Percentiles rank a stretch among this genome's conserved stretches.
phyloP scores from a whole-genome alignment of 92 coral and sea anemone genomes.

The Epizoanthus rinbou region DNA sequence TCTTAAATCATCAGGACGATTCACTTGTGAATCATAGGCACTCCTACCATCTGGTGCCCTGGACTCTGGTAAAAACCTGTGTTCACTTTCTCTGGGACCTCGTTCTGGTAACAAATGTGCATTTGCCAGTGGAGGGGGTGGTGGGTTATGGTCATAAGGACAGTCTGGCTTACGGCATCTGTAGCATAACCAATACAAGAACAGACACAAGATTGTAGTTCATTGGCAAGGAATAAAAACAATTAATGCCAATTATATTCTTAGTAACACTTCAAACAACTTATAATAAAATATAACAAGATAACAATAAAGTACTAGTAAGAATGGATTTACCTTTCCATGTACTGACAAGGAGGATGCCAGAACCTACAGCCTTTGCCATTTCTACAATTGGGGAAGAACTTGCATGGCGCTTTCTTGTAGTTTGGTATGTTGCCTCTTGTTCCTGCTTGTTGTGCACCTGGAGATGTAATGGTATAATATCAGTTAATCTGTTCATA shows the following conservation, averaged over 20 bases:
- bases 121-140: slow-evolving; percentile 34
- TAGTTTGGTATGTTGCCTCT: slow-evolving; percentile 10
- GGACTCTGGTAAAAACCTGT: slow-evolving; percentile 2
- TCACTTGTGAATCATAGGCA: no score
- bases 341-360: slow-evolving; percentile 84
- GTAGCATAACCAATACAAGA: slow-evolving; percentile 15
- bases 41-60: background rate
- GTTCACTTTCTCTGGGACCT: slow-evolving; percentile 8
- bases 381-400: slow-evolving; percentile 87
- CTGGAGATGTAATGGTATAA: background rate
- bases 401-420: slow-evolving; percentile 66
- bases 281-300: no score
- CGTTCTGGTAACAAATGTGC: background rate
- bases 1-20: no score
- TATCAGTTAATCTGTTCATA: no score
- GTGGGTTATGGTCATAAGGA: slow-evolving; percentile 65
- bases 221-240: no score
- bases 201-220: background rate
- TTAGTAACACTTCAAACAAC: no score
- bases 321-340: slow-evolving; percentile 53
- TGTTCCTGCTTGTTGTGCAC: slow-evolving; percentile 3
- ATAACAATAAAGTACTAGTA: no score
- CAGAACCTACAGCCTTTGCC: slow-evolving; percentile 78
- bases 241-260: no score
- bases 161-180: slow-evolving; percentile 65